A percentile compares a stretch with the other conserved stretches of the same genome.
Evolutionary conservation across 2,888 invertebrate genomes (phyloP).

Genomic region (Notodonta dromedarius): DNA sequence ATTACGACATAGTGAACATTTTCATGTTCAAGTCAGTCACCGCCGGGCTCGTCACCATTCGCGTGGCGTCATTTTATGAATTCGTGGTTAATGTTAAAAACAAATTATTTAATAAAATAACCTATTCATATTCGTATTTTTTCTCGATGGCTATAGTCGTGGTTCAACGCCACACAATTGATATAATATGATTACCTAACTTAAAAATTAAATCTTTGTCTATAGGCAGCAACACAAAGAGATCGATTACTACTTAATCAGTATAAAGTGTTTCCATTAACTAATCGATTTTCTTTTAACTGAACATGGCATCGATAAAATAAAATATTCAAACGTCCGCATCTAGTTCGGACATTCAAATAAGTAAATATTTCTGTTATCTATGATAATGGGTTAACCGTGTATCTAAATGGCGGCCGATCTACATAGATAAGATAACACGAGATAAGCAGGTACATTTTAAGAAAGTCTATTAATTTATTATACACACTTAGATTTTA

Average conservation of each 20-base stretch:
- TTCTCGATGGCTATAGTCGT: not conserved
- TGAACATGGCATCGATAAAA: not conserved
- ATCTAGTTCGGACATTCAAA: constrained; percentile 7
- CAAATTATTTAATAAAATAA: constrained; percentile 24
- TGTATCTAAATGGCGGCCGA: constrained; percentile 38
- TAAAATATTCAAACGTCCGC: not conserved
- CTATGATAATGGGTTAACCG: constrained; percentile 26
- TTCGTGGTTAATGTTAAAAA: too few species aligned
- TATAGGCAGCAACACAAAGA: too few species aligned
- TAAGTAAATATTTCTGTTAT: constrained; percentile 5
- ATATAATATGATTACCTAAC: too few species aligned
- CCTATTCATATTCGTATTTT: not conserved
- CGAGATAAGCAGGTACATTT: constrained; percentile 16
- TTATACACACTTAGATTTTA: too few species aligned
- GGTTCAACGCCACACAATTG: too few species aligned
- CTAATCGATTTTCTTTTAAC: too few species aligned
- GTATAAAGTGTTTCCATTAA: too few species aligned
- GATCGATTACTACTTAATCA: not conserved
- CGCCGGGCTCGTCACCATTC: too few species aligned
- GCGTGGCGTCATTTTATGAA: too few species aligned
- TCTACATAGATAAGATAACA: constrained; percentile 35
- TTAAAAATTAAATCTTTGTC: too few species aligned
- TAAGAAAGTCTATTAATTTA: constrained; percentile 15
- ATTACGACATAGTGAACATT: too few species aligned
- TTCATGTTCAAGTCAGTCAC: too few species aligned